A percentile compares a stretch with the other conserved stretches of the same genome.
Evolutionary conservation across 1,140 invertebrate genomes (phyloP).

Genomic region (Dicyema japonicum): DNA sequence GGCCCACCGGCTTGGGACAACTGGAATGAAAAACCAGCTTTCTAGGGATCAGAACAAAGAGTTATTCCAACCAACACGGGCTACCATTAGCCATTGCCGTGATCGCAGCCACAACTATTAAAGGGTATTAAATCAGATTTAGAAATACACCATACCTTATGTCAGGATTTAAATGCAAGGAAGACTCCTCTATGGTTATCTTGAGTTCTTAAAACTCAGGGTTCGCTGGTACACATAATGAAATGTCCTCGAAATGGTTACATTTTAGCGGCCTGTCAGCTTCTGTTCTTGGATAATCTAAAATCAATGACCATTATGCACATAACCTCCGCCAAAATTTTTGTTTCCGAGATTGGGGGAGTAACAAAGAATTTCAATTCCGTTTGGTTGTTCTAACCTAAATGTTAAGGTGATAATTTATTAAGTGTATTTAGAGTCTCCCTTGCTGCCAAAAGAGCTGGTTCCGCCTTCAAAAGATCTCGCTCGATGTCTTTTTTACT

Average conservation of each 20-base stretch:
- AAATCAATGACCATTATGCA: slow-evolving; percentile 56
- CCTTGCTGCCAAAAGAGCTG: slow-evolving; percentile 54
- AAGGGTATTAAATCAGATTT: too few relatives aligned
- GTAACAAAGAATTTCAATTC: slow-evolving; percentile 71
- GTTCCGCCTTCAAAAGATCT: slow-evolving; percentile 71
- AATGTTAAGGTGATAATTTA: slow-evolving; percentile 26
- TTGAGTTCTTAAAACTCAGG: too few relatives aligned
- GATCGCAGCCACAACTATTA: too few relatives aligned
- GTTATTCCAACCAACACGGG: too few relatives aligned
- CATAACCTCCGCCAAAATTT: slow-evolving; percentile 71
- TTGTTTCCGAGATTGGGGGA: slow-evolving; percentile 41
- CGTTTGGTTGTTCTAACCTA: slow-evolving; percentile 40
- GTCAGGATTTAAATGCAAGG: too few relatives aligned
- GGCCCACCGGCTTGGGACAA: too few relatives aligned
- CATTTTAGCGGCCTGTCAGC: slow-evolving; percentile 63
- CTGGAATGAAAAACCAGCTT: too few relatives aligned
- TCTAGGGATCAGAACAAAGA: too few relatives aligned
- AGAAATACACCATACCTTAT: too few relatives aligned
- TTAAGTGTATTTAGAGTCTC: slow-evolving; percentile 75
- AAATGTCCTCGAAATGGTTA: slow-evolving; percentile 14
- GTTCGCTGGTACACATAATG: slow-evolving; percentile 49
- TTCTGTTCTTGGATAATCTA: slow-evolving; percentile 60
- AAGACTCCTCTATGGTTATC: too few relatives aligned
- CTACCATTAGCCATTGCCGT: too few relatives aligned
- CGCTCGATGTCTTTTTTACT: slow-evolving; percentile 63